phyloP scores from a whole-genome alignment of 2,113 vertebrate genomes.

The Nicator chloris region DNA sequence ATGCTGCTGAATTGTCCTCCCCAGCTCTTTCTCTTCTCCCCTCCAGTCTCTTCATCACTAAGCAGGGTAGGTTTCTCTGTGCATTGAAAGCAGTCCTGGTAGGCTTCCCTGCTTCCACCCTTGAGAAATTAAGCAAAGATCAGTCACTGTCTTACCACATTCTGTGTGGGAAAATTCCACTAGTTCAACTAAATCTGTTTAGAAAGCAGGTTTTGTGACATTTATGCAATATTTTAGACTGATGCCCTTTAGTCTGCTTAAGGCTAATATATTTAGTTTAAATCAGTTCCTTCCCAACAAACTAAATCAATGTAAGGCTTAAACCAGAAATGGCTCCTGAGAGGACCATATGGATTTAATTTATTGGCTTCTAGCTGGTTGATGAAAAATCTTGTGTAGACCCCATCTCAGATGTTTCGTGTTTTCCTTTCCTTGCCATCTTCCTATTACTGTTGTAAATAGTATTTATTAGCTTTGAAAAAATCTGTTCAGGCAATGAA shows the following conservation, averaged over 20 bases:
- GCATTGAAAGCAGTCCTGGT: background rate
- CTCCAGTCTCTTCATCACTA: background rate
- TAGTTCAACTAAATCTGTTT: constrained; percentile 16
- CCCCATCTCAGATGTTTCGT: background rate
- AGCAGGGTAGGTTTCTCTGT: background rate
- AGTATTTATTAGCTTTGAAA: constrained; percentile 80
- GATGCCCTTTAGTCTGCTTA: constrained; percentile 1
- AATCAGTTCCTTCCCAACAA: constrained; percentile 25
- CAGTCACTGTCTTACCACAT: background rate
- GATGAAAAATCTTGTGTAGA: constrained; percentile 1
- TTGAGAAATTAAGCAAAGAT: background rate
- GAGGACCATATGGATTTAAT: constrained; percentile 33
- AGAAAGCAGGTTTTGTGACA: constrained; percentile 36
- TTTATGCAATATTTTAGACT: background rate
- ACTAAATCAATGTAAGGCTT: constrained; percentile 18
- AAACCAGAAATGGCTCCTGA: constrained; percentile 40
- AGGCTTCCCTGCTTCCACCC: background rate
- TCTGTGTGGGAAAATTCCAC: background rate
- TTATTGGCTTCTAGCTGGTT: constrained; percentile 39
- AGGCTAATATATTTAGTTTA: constrained; percentile 12
- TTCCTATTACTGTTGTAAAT: constrained; percentile 75
- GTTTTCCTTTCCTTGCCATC: constrained; percentile 28
- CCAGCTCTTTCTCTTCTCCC: background rate
- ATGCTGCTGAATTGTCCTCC: background rate
- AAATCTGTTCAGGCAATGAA: background rate